Percentiles rank a stretch among this genome's conserved stretches.
phyloP scores from a whole-genome alignment of 2,113 vertebrate genomes.

The Dinomys branickii region DNA sequence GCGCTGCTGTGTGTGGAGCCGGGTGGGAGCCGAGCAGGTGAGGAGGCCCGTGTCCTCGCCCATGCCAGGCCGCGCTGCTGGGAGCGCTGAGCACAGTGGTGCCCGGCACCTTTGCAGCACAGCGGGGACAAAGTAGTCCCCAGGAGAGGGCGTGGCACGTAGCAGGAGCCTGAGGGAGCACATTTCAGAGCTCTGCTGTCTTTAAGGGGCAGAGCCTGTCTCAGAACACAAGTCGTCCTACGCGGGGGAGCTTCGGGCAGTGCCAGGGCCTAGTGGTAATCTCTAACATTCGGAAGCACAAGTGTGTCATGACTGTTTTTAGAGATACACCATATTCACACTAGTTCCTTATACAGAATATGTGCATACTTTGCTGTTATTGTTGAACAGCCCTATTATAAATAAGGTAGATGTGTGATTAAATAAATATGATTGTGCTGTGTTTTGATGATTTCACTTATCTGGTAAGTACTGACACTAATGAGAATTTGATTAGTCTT shows the following conservation, averaged over 20 bases:
- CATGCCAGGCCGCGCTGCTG: neutral
- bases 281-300: conserved; percentile 83
- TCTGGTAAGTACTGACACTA: neutral
- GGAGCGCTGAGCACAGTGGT: neutral
- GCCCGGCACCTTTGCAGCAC: neutral
- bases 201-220: conserved; percentile 88
- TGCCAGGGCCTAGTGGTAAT: conserved; percentile 83
- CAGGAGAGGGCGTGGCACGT: conserved; percentile 87
- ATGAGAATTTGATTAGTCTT: neutral
- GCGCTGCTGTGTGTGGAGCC: neutral
- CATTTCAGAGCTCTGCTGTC: conserved; percentile 88
- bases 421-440: conserved; percentile 43
- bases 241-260: neutral
- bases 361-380: neutral
- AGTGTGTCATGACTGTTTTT: conserved; percentile 81
- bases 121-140: conserved; percentile 83
- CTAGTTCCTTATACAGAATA: conserved; percentile 57
- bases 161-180: conserved; percentile 90
- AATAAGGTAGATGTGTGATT: conserved; percentile 65
- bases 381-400: conserved; percentile 74
- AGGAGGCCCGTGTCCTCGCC: neutral
- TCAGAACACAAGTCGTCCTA: conserved; percentile 80
- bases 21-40: neutral
- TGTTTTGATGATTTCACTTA: conserved; percentile 53
- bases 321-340: conserved; percentile 78